phyloP scores from a whole-genome alignment of 2,888 invertebrate genomes.

The Thymelicus lineola region DNA sequence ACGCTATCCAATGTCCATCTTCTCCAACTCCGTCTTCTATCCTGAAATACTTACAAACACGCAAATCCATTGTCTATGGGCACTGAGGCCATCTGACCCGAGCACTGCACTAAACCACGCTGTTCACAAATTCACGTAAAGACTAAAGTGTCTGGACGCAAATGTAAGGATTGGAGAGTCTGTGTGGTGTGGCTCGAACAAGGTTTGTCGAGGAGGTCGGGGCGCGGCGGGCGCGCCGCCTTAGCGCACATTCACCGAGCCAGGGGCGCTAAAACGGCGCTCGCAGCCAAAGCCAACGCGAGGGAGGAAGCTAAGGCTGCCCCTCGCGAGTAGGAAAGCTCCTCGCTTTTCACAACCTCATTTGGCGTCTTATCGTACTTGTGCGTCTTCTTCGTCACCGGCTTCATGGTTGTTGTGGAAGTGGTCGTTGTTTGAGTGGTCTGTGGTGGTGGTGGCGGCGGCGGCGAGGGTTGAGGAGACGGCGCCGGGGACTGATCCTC shows the following conservation, averaged over 20 bases:
- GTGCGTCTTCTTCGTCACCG: constrained; percentile 91
- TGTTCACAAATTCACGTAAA: constrained; percentile 67
- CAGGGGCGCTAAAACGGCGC: constrained; percentile 77
- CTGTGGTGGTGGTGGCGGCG: constrained; percentile 83
- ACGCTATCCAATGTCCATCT: constrained; percentile 44
- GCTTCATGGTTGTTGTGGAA: constrained; percentile 79
- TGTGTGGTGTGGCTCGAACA: constrained; percentile 72
- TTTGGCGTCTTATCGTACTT: constrained; percentile 95
- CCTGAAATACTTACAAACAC: constrained; percentile 54
- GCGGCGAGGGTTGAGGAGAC: constrained; percentile 79
- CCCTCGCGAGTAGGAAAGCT: constrained; percentile 89
- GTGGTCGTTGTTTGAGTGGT: constrained; percentile 80
- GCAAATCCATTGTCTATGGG: constrained; percentile 45
- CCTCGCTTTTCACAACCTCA: constrained; percentile 97
- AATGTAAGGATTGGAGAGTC: constrained; percentile 70
- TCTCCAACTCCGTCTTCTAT: constrained; percentile 19
- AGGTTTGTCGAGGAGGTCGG: constrained; percentile 75
- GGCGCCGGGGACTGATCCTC: constrained; percentile 86
- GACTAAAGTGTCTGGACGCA: constrained; percentile 77
- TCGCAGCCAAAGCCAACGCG: constrained; percentile 76
- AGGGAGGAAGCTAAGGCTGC: constrained; percentile 79
- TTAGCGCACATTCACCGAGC: constrained; percentile 83
- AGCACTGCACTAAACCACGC: constrained; percentile 36
- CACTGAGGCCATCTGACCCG: constrained; percentile 40
- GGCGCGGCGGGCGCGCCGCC: constrained; percentile 74